Base-by-base conservation (phyloP, 2,797 vertebrate genomes). In the Acanthornis magna region DNA sequence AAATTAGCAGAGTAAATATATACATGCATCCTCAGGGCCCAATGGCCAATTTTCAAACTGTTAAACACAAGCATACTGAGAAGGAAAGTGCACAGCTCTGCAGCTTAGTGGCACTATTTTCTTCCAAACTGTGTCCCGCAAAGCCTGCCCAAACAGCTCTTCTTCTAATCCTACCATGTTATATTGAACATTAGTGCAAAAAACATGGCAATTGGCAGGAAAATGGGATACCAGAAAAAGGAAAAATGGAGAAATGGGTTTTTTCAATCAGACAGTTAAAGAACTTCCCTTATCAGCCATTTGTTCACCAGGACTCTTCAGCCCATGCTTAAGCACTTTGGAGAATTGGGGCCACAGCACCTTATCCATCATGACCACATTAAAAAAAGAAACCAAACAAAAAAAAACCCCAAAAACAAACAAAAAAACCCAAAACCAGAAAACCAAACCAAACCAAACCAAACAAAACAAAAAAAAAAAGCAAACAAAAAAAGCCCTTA, bases 21-120 rank as follows among this genome's bases (percentile, higher is more conserved):
- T 8, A 9, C 23, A 14, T 6, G n/a, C 10, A 10, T 60, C 82
- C 85, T 61, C 13, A 1, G 54, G 54, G 72, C 72, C 45, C 48
- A 76, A 8, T 29, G 70, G 34, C 66, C 60, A 65, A 45, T 85
- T 73, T 91, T 71, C 87, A 74, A 65, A 80, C 78, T 91, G 68
- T 29, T 80, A 26, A 83, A 45, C 48, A 38, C 54, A 50, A 68
- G 57, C 30, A 85, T 88, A 91, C 2, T 22, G 65, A 51, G 76
- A 77, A 77, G 75, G 10, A 38, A 83, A 91, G 61, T 2, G 6
- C 20, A 32, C 3, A 17, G 32, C 3, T 71, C 51, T 27, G 45
- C 84, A 82, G 48, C 34, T 89, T 53, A 42, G 36, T 11, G 43
- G n/a, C 85, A 75, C 55, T 73, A 48, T 78, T 65, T 88, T 65